Evolutionary conservation across 2,113 vertebrate genomes (phyloP).

Genomic region (Perca schrenkii): DNA sequence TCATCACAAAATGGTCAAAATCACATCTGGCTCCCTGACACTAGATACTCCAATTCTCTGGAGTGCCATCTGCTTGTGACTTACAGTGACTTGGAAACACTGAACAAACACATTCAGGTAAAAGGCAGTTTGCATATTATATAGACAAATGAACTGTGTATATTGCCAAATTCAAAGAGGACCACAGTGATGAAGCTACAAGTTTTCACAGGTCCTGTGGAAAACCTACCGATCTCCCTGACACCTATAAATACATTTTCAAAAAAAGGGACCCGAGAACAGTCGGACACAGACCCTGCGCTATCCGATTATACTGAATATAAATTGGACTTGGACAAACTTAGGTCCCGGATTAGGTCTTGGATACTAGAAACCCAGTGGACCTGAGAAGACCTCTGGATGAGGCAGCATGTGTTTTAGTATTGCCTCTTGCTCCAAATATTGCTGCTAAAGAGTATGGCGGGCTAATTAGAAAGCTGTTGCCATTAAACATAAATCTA

Average conservation of each 20-base stretch:
- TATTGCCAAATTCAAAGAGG: conserved; percentile 4
- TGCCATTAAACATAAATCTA: conserved; percentile 19
- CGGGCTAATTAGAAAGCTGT: conserved; percentile 20
- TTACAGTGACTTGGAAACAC: conserved; percentile 15
- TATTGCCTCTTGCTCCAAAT: not conserved
- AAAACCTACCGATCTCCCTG: not conserved
- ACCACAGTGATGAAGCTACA: conserved; percentile 3
- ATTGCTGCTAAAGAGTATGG: conserved; percentile 1
- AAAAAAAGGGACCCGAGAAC: not conserved
- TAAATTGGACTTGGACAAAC: not conserved
- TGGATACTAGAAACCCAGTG: not conserved
- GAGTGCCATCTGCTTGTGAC: not conserved
- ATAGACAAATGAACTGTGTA: not conserved
- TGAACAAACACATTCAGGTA: conserved; percentile 2
- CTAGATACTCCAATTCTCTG: no score
- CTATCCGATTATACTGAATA: not conserved
- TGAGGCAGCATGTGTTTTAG: not conserved
- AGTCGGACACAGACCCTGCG: not conserved
- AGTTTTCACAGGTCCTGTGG: not conserved
- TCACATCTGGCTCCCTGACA: not conserved
- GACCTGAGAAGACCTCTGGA: not conserved
- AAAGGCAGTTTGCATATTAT: not conserved
- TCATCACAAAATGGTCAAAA: conserved; percentile 2
- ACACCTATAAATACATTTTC: not conserved
- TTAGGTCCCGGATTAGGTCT: not conserved